phyloP scores from a whole-genome alignment of 2,797 vertebrate species.

The Hyperoplus immaculatus region DNA sequence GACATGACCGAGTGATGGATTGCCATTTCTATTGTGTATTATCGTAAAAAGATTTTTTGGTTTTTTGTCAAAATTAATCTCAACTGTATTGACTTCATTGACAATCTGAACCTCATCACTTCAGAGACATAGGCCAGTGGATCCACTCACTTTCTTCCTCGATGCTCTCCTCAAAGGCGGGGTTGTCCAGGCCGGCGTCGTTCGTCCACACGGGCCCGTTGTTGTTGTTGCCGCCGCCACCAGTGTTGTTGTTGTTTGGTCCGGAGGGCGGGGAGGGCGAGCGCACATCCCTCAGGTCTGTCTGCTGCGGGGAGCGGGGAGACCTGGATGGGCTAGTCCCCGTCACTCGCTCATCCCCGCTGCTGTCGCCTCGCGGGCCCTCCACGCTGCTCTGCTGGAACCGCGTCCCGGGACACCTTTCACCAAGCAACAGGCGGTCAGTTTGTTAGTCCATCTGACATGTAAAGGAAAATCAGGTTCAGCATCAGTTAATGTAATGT shows the following conservation, averaged over 20 bases:
- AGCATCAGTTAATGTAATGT: constrained; percentile 47
- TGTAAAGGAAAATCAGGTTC: constrained; percentile 62
- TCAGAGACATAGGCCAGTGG: neutral
- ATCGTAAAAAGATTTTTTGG: neutral
- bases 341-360: constrained; percentile 82
- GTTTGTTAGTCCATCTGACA: constrained; percentile 68
- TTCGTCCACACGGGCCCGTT: constrained; percentile 88
- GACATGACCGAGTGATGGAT: constrained; percentile 19
- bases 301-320: constrained; percentile 86
- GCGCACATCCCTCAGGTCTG: constrained; percentile 83
- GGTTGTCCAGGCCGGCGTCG: constrained; percentile 93
- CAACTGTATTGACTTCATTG: neutral
- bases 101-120: neutral
- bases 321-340: constrained; percentile 85
- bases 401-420: constrained; percentile 95
- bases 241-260: constrained; percentile 73
- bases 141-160: constrained; percentile 91
- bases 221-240: constrained; percentile 46
- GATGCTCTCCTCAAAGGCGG: constrained; percentile 93
- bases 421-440: constrained; percentile 67
- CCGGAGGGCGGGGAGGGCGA: constrained; percentile 82
- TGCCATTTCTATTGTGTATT: constrained; percentile 2
- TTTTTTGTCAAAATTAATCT: neutral
- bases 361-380: constrained; percentile 85
- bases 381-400: constrained; percentile 89